phyloP scores from a whole-genome alignment of 1,140 invertebrate species.

The Armadillidium nasatum region DNA sequence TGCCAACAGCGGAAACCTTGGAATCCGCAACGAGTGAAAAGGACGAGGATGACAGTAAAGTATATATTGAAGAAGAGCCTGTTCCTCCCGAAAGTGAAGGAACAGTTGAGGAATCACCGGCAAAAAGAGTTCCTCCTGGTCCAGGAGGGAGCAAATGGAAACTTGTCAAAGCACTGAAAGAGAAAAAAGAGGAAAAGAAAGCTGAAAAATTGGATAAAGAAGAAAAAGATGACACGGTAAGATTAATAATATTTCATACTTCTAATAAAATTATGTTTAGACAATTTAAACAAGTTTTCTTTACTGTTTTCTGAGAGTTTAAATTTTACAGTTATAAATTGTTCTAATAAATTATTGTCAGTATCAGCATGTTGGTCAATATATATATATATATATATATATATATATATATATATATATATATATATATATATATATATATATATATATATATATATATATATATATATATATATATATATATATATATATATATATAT shows the following conservation, averaged over 20 bases:
- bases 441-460: slow-evolving; percentile 9
- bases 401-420: slow-evolving; percentile 1
- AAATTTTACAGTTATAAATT: too few relatives aligned
- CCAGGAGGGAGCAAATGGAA: slow-evolving; percentile 73
- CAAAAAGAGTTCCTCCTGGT: slow-evolving; percentile 24
- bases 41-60: slow-evolving; percentile 16
- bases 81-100: not conserved
- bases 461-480: slow-evolving; percentile 11
- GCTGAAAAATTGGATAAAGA: slow-evolving; percentile 33
- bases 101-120: slow-evolving; percentile 11
- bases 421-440: slow-evolving; percentile 9
- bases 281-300: too few relatives aligned
- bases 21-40: not conserved
- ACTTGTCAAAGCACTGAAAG: slow-evolving; percentile 77
- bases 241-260: not conserved
- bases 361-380: too few relatives aligned
- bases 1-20: not conserved
- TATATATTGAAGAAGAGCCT: slow-evolving; percentile 23
- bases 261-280: too few relatives aligned
- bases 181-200: slow-evolving; percentile 73
- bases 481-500: slow-evolving; percentile 7
- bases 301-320: too few relatives aligned
- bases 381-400: slow-evolving; percentile 1
- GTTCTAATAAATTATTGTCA: too few relatives aligned
- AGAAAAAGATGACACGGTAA: slow-evolving; percentile 34